Evolutionary conservation across 2,888 invertebrate genomes (phyloP), one percentile per base, ranked within the genome.

Genomic region (Stenoptilia bipunctidactyla): DNA sequence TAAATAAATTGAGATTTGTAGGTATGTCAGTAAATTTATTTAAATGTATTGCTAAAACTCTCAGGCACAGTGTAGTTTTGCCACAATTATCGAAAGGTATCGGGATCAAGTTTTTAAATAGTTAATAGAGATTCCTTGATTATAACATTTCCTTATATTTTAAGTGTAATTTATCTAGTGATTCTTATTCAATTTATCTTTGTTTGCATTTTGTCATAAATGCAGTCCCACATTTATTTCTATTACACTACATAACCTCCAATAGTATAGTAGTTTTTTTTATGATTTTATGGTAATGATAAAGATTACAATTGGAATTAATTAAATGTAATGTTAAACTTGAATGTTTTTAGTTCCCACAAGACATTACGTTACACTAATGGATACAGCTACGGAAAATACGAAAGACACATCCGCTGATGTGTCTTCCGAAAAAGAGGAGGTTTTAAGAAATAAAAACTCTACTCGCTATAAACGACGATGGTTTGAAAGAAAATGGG

Each of bases 1-100:
- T n/a, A n/a, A n/a, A n/a, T n/a, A n/a, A n/a, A n/a, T n/a, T n/a
- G n/a, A n/a, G n/a, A n/a, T n/a, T n/a, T n/a, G n/a, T 77, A 68
- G 77, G 79, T 80, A 82, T 82, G 82, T 74, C 80, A 40, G 53
- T 66, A 42, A 61, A 59, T 55, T 62, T 82, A 61, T 60, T 72
- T 49, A 66, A 66, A 58, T 52, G 63, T 53, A 63, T 80, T 58
- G 59, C 68, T 51, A 69, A 53, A 59, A 55, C 64, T 37, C 53
- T 79, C 54, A 67, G 56, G 60, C 63, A 61, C 45, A 65, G 60
- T 50, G 55, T 80, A 20, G 3, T 20, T 20, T 5, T 20, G 20
- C 46, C 68, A 68, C 52, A 61, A 60, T 53, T 66, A 65, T 55
- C 58, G 61, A 47, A 59, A 50, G 63, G 46, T 74, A 82, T 80